Conservation (phyloP, 2,113 vertebrate species). For the Sinocyclocheilus rhinocerous region DNA sequence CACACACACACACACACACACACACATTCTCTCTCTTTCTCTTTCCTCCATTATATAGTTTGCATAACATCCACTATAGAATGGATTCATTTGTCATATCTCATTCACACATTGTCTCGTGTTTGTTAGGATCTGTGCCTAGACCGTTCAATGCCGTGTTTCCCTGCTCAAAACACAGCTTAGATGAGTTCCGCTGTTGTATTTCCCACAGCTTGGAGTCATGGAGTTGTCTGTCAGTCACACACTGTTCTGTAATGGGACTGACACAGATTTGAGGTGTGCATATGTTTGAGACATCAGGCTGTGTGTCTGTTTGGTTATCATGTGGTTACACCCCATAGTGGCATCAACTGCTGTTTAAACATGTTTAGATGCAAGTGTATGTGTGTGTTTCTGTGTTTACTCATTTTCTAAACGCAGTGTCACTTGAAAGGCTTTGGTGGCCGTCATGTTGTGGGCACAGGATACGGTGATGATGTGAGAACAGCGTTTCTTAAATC, state of each 20-base stretch:
- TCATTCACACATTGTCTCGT: neutral
- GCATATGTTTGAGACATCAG: neutral
- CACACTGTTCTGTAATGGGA: neutral
- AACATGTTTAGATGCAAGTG: neutral
- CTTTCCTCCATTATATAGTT: no score
- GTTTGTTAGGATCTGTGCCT: neutral
- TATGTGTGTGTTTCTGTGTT: neutral
- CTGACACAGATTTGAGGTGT: neutral
- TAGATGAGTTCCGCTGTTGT: neutral
- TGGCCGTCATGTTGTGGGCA: neutral
- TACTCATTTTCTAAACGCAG: conserved; percentile 2
- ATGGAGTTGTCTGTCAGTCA: neutral
- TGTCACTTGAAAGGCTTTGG: neutral
- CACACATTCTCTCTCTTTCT: no score
- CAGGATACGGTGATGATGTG: conserved; percentile 49
- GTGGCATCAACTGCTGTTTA: neutral
- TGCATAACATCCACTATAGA: no score
- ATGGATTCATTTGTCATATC: no score
- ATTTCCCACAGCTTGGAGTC: neutral
- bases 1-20: no score
- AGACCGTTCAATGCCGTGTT: neutral
- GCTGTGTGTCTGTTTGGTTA: neutral
- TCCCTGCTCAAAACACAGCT: neutral
- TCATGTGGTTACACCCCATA: conserved; percentile 5
- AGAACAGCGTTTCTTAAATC: conserved; percentile 40